Evolutionary conservation across 2,113 vertebrate genomes (phyloP).

Genomic region (Forbesichthys agassizii): DNA sequence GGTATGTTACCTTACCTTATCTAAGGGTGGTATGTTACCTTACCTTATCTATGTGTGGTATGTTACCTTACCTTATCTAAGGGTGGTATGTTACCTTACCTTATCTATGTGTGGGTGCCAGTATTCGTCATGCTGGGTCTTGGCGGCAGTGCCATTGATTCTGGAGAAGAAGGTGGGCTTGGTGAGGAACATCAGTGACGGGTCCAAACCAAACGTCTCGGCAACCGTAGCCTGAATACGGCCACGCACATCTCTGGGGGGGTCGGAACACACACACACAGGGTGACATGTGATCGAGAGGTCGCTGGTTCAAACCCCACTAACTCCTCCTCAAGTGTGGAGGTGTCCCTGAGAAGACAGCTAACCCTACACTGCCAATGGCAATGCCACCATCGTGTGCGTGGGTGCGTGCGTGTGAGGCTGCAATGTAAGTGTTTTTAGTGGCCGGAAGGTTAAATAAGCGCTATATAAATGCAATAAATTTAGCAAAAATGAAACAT

Average conservation of each 20-base stretch:
- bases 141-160: conserved; percentile 88
- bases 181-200: conserved; percentile 83
- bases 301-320: too few relatives aligned
- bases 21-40: background rate
- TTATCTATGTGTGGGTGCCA: conserved; percentile 97
- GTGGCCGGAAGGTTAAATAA: too few relatives aligned
- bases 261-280: conserved; percentile 6
- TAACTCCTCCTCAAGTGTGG: too few relatives aligned
- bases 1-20: too few relatives aligned
- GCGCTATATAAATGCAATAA: too few relatives aligned
- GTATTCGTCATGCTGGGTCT: conserved; percentile 91
- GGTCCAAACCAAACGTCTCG: conserved; percentile 81
- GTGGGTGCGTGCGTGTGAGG: too few relatives aligned
- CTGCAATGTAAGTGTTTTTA: too few relatives aligned
- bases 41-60: background rate
- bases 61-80: too few relatives aligned
- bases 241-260: conserved; percentile 78
- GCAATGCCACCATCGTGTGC: too few relatives aligned
- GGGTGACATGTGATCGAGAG: too few relatives aligned
- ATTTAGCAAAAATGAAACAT: too few relatives aligned
- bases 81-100: conserved; percentile 63
- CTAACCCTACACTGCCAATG: background rate
- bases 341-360: too few relatives aligned
- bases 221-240: conserved; percentile 86
- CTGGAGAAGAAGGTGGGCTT: conserved; percentile 98